phyloP scores from a whole-genome alignment of 2,888 invertebrate genomes.

The Nephrotoma flavescens region DNA sequence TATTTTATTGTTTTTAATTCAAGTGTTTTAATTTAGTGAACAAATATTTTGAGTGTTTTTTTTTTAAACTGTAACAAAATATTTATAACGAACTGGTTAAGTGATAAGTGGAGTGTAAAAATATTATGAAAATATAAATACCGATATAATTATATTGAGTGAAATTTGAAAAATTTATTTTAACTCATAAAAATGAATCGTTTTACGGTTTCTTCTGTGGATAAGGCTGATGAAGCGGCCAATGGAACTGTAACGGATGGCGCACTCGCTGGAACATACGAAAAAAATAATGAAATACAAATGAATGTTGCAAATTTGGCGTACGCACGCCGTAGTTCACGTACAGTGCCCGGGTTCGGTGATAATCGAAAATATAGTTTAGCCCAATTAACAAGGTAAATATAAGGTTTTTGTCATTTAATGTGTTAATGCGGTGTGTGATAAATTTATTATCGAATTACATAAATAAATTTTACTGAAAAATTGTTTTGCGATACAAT shows the following conservation, averaged over 20 bases:
- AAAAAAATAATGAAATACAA: neutral
- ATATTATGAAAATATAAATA: neutral
- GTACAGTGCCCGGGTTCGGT: slow-evolving; percentile 5
- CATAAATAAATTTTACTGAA: neutral
- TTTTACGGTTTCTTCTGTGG: slow-evolving; percentile 11
- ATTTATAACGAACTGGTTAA: neutral
- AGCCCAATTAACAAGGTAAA: slow-evolving; percentile 30
- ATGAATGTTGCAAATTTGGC: neutral
- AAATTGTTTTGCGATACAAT: neutral
- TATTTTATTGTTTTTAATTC: neutral
- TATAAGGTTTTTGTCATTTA: slow-evolving; percentile 6
- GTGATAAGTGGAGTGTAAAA: neutral
- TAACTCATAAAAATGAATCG: slow-evolving; percentile 6
- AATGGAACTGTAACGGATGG: neutral
- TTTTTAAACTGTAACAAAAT: neutral
- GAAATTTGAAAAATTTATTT: neutral
- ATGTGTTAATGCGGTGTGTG: neutral
- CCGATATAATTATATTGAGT: neutral
- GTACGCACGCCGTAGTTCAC: neutral
- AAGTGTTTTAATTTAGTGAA: neutral
- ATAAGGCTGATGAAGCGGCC: neutral
- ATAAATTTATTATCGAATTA: neutral
- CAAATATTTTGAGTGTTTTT: no score
- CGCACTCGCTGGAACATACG: neutral
- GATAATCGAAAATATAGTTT: slow-evolving; percentile 28